Conservation (phyloP, 2,113 vertebrate genomes). For the Aptenodytes forsteri region DNA sequence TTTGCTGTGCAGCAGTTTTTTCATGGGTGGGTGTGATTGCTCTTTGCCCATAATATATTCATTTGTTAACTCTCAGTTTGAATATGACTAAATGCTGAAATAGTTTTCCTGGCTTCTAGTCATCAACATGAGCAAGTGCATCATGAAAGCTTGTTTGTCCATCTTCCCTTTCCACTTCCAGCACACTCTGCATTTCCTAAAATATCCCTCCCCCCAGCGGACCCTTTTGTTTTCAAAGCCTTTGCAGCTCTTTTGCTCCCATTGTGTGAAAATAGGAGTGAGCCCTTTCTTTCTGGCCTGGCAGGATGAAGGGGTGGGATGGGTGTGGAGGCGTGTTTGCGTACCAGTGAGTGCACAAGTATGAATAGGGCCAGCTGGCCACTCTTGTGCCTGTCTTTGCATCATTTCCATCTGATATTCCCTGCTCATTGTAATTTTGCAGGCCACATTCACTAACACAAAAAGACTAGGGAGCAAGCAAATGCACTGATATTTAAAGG, state of each 20-base stretch:
- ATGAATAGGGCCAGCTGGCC: slow-evolving; percentile 59
- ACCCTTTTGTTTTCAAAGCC: not conserved
- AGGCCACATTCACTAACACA: not conserved
- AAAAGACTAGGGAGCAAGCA: slow-evolving; percentile 23
- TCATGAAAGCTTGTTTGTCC: not conserved
- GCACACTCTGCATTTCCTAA: not conserved
- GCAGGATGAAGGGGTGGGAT: not conserved
- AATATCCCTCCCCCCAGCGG: not conserved
- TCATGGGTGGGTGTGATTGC: not conserved
- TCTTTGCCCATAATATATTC: not conserved
- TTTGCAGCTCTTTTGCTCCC: not conserved
- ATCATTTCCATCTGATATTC: slow-evolving; percentile 26
- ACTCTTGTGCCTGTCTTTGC: not conserved
- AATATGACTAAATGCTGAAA: not conserved
- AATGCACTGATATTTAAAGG: slow-evolving; percentile 6
- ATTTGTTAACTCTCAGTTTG: not conserved
- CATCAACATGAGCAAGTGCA: not conserved
- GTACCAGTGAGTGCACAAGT: slow-evolving; percentile 15
- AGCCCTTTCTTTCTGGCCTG: not conserved
- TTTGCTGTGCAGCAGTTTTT: not conserved
- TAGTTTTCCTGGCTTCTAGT: not conserved
- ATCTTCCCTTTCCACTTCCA: not conserved
- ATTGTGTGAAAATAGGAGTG: not conserved
- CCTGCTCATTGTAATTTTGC: slow-evolving; percentile 3
- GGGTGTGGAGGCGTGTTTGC: slow-evolving; percentile 6